These are phyloP conservation scores for Sigmodon hispidus DNA, from an alignment of 2,113 vertebrate species.

Conservation along the genomic window DNA sequence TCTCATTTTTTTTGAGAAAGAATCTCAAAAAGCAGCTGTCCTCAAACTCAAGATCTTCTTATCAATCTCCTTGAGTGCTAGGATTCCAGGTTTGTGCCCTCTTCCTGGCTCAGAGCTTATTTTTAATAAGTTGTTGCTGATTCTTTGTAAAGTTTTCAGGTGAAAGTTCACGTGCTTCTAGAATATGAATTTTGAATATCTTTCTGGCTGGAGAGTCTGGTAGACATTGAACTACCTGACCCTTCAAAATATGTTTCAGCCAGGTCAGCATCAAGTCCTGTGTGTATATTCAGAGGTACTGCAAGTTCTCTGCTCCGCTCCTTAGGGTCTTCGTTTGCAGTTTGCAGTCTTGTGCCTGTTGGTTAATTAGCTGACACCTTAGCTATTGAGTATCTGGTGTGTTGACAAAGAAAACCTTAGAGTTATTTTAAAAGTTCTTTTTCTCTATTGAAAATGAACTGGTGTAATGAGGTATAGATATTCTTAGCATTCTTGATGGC, in stretches of 20 bases:
- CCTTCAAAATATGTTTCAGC: background rate
- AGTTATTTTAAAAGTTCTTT: slow-evolving; percentile 15
- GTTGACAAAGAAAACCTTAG: slow-evolving; percentile 2
- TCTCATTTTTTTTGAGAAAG: background rate
- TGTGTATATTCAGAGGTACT: background rate
- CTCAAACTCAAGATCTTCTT: background rate
- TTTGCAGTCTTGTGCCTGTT: background rate
- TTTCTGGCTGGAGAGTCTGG: background rate
- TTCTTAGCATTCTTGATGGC: background rate
- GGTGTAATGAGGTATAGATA: background rate
- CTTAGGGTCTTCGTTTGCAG: background rate
- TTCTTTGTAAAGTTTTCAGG: background rate
- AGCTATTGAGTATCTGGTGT: background rate
- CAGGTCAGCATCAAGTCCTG: background rate
- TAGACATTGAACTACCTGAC: background rate
- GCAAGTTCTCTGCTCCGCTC: background rate
- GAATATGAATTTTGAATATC: slow-evolving; percentile 15
- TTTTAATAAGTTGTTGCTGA: slow-evolving; percentile 11
- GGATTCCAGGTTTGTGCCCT: background rate
- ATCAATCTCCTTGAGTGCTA: background rate
- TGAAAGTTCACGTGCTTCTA: background rate
- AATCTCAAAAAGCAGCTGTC: background rate
- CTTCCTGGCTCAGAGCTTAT: background rate
- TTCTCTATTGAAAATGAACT: background rate
- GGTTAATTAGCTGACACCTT: background rate